phyloP scores from a whole-genome alignment of 2,888 invertebrate genomes.

The Dryobotodes eremita region DNA sequence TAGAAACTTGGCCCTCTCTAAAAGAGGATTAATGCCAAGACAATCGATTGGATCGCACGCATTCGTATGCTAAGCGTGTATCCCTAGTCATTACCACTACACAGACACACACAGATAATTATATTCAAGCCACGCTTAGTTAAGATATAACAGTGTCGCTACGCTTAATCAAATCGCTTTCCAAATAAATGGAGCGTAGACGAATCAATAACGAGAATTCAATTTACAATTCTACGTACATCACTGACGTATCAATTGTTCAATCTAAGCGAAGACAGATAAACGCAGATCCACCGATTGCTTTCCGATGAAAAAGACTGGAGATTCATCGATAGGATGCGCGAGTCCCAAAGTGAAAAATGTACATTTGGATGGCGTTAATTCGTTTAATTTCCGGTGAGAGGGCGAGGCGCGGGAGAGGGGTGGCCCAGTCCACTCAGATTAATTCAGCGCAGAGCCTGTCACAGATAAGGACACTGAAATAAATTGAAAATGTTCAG shows the following conservation, averaged over 20 bases:
- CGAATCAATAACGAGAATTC: slow-evolving; percentile 88
- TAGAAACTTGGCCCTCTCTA: slow-evolving; percentile 57
- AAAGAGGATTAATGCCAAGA: slow-evolving; percentile 66
- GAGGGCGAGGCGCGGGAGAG: slow-evolving; percentile 76
- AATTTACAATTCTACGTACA: slow-evolving; percentile 89
- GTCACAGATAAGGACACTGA: slow-evolving; percentile 90
- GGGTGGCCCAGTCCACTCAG: slow-evolving; percentile 84
- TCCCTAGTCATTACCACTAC: slow-evolving; percentile 69
- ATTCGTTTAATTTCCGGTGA: slow-evolving; percentile 91
- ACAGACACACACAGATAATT: slow-evolving; percentile 74
- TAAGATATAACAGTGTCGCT: slow-evolving; percentile 80
- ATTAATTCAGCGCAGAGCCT: slow-evolving; percentile 90
- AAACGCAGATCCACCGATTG: slow-evolving; percentile 88
- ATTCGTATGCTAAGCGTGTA: slow-evolving; percentile 71
- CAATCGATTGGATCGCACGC: slow-evolving; percentile 58
- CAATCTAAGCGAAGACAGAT: slow-evolving; percentile 89
- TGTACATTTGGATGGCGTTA: slow-evolving; percentile 91
- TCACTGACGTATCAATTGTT: slow-evolving; percentile 90
- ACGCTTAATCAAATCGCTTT: slow-evolving; percentile 87
- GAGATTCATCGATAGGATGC: slow-evolving; percentile 89
- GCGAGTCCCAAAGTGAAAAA: slow-evolving; percentile 90
- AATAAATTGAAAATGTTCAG: slow-evolving; percentile 91
- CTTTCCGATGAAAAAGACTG: slow-evolving; percentile 88
- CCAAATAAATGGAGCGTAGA: slow-evolving; percentile 87
- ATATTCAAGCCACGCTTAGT: slow-evolving; percentile 79